Evolutionary conservation across 2,797 vertebrate species (phyloP).

Genomic region (Selene dorsalis): DNA sequence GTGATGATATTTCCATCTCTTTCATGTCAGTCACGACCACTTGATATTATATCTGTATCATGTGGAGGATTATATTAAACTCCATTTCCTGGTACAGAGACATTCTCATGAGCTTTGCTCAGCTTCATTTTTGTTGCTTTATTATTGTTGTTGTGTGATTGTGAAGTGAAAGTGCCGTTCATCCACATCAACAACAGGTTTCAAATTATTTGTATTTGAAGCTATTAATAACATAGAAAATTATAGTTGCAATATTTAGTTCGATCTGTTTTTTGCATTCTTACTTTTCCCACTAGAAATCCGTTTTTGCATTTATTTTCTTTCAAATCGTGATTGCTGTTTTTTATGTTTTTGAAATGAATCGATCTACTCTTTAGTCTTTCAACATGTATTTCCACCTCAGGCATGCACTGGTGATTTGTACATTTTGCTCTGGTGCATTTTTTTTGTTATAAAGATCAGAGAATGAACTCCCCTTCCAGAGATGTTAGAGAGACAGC

Average conservation of each 20-base stretch:
- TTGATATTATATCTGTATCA: conserved; percentile 2
- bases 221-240: neutral
- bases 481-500: neutral
- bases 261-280: neutral
- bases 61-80: neutral
- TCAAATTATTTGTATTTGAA: neutral
- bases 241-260: no score
- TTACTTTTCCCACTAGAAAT: neutral
- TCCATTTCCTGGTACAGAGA: neutral
- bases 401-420: neutral
- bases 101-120: neutral
- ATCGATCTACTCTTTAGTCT: neutral
- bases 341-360: neutral
- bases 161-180: neutral
- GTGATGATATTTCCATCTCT: conserved; percentile 22
- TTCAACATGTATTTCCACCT: neutral
- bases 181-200: neutral
- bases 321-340: neutral
- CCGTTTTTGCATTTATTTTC: neutral
- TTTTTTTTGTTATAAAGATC: neutral
- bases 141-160: neutral
- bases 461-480: neutral
- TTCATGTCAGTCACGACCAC: conserved; percentile 35
- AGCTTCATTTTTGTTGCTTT: conserved; percentile 1
- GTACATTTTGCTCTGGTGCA: neutral